Percentiles rank a stretch among this genome's conserved stretches.
These are phyloP conservation scores for Spheniscus humboldti DNA, from an alignment of 2,797 vertebrate genomes.

Conservation along the genomic window DNA sequence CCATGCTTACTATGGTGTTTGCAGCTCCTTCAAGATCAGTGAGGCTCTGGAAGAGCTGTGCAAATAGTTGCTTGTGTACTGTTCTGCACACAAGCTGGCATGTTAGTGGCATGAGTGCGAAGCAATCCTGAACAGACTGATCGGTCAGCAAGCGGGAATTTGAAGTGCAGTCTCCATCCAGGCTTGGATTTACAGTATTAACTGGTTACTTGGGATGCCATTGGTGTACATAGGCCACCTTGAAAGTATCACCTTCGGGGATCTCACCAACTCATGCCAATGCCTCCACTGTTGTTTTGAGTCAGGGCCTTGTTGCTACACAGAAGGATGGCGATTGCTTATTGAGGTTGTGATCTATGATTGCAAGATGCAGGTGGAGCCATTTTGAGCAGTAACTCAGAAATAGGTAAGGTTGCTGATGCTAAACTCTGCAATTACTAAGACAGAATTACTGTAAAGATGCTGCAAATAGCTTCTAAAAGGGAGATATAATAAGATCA, in stretches of 20 bases:
- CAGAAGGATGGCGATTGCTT: background rate
- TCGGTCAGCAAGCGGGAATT: background rate
- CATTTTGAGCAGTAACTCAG: background rate
- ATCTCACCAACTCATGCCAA: background rate
- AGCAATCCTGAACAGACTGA: background rate
- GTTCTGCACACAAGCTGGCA: background rate
- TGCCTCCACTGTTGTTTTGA: background rate
- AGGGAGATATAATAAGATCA: conserved; percentile 16
- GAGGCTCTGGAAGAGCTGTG: background rate
- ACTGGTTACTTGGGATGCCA: background rate
- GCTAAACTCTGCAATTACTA: background rate
- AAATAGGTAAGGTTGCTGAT: background rate
- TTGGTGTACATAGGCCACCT: rapidly evolving
- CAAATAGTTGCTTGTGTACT: background rate
- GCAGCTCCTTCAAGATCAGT: background rate
- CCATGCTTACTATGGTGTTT: background rate
- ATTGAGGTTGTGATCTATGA: background rate
- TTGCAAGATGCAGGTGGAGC: background rate
- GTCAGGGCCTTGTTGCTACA: background rate
- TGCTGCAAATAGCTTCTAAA: conserved; percentile 21
- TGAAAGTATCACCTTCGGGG: background rate
- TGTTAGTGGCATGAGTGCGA: background rate
- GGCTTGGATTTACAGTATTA: background rate
- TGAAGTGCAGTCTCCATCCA: background rate
- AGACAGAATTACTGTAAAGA: background rate